Evolutionary conservation across 1,140 invertebrate species (phyloP).

Genomic region (Globodera rostochiensis): DNA sequence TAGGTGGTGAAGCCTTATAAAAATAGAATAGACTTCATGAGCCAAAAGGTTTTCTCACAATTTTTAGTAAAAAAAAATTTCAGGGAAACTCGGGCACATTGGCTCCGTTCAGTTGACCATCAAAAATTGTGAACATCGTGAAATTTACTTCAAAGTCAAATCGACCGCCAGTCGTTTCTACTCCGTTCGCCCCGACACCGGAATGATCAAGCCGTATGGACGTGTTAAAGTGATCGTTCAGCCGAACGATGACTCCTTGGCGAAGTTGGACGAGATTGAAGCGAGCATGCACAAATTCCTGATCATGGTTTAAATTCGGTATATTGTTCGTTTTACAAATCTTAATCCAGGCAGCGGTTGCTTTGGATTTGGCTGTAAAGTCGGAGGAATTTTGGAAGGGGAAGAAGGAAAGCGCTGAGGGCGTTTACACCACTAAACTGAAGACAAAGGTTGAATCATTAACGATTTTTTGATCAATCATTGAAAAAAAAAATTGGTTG

Average conservation of each 20-base stretch:
- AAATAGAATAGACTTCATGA: no score
- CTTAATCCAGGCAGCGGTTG: slow-evolving; percentile 1
- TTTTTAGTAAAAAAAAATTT: neutral
- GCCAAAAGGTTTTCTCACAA: no score
- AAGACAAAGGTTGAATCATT: neutral
- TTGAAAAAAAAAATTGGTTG: no score
- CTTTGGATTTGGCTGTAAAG: neutral
- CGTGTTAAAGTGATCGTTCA: slow-evolving; percentile 4
- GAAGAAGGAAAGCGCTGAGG: neutral
- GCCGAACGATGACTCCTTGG: neutral
- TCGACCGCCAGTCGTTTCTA: slow-evolving; percentile 16
- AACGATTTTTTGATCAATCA: no score
- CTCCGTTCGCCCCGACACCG: slow-evolving; percentile 1
- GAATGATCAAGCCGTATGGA: slow-evolving; percentile 1
- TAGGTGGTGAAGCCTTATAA: no score
- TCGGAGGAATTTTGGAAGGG: slow-evolving; percentile 24
- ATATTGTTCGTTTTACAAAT: neutral
- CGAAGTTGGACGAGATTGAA: slow-evolving; percentile 6
- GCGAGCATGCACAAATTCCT: slow-evolving; percentile 9
- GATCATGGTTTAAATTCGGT: neutral
- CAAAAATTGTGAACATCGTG: slow-evolving; percentile 1
- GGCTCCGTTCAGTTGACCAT: neutral
- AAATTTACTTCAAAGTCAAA: slow-evolving; percentile 22
- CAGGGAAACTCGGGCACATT: slow-evolving; percentile 14
- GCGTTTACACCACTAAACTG: neutral